Conservation (phyloP, 2,113 vertebrate genomes). For the Poeciliopsis occidentalis region DNA sequence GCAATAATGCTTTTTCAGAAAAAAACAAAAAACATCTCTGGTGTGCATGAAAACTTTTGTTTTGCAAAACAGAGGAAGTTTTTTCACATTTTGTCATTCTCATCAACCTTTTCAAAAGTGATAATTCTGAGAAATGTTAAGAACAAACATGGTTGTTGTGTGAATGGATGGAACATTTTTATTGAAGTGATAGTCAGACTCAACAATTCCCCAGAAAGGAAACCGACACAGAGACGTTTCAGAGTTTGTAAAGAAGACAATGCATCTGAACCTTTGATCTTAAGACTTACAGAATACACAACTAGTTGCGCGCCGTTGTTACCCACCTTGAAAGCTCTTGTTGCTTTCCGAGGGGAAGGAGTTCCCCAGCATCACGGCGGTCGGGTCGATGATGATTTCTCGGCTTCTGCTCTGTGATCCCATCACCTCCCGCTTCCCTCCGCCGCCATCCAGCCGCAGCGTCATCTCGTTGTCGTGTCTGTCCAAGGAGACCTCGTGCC, state of each 20-base stretch:
- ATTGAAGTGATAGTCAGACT: too few relatives aligned
- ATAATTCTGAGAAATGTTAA: too few relatives aligned
- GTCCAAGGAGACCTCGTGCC: conserved; percentile 86
- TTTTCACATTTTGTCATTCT: too few relatives aligned
- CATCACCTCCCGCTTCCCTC: conserved; percentile 83
- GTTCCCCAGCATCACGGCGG: conserved; percentile 85
- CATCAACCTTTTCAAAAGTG: too few relatives aligned
- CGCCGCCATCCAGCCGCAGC: conserved; percentile 85
- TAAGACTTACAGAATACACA: not conserved
- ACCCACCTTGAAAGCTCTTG: conserved; percentile 84
- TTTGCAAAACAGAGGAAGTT: too few relatives aligned
- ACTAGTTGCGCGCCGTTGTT: not conserved
- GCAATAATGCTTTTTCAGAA: too few relatives aligned
- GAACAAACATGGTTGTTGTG: too few relatives aligned
- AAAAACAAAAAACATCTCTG: too few relatives aligned
- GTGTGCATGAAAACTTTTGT: too few relatives aligned
- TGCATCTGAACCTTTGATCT: not conserved
- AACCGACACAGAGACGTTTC: not conserved
- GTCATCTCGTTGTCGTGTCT: conserved; percentile 88
- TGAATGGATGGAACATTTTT: too few relatives aligned
- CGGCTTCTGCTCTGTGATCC: conserved; percentile 79
- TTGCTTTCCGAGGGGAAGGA: conserved; percentile 78
- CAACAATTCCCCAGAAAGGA: not conserved
- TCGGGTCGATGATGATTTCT: conserved; percentile 86
- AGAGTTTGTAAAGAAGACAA: not conserved